phyloP scores from a whole-genome alignment of 30 jellyfish, hydroid and myxozoan genomes.

The Mastigias papua region DNA sequence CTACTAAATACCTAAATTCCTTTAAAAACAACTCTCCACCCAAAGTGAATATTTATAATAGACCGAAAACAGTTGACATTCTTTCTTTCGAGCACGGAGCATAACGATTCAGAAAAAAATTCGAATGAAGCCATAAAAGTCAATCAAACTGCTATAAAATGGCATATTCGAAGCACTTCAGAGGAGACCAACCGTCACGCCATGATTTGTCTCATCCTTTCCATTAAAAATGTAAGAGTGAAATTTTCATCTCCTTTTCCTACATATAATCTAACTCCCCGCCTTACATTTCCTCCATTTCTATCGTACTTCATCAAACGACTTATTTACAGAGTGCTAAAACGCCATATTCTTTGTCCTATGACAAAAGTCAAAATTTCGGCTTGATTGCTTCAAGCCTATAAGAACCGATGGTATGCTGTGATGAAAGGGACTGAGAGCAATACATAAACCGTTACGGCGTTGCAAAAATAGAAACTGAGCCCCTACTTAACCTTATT shows the following conservation, averaged over 20 bases:
- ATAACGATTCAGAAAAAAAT: too few relatives aligned
- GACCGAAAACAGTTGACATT: too few relatives aligned
- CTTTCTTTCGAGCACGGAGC: too few relatives aligned
- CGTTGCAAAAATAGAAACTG: conserved; percentile 2
- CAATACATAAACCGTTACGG: background rate
- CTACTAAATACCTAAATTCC: too few relatives aligned
- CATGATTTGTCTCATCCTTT: background rate
- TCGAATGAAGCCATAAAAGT: background rate
- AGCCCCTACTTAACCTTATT: conserved; percentile 29
- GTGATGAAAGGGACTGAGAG: background rate
- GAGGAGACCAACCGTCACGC: background rate
- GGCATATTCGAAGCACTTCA: background rate
- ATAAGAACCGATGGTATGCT: background rate
- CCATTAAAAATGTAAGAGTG: background rate
- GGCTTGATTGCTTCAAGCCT: background rate
- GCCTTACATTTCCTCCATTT: background rate
- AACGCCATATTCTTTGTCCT: background rate
- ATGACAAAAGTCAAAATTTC: background rate
- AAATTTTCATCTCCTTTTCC: background rate
- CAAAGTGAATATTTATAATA: too few relatives aligned
- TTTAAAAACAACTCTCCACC: too few relatives aligned
- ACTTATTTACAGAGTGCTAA: background rate
- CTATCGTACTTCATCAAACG: background rate
- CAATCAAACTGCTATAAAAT: background rate
- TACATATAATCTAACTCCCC: background rate